Evolutionary conservation across 2,888 invertebrate genomes (phyloP), one percentile per base, ranked within the genome.

Genomic region (Aleiodes alternator): DNA sequence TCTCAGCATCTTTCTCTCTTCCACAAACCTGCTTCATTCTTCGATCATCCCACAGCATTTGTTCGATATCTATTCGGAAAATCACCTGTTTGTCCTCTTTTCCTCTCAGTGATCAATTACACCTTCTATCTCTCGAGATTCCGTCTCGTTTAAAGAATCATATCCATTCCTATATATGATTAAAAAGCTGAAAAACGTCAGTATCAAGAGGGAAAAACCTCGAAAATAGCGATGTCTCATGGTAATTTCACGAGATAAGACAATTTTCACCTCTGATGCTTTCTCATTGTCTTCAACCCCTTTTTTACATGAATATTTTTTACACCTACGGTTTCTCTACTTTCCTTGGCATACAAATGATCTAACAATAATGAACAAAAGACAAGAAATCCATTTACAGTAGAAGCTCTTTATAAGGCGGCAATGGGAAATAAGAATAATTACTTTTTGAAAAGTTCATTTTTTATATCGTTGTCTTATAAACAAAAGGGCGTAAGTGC

Each of bases 241-340:
- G 66, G 55, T 56, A 68, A 56, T n/a, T 56, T 56, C 56, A 48
- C 50, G 50, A 69, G 69, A 73, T 69, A 73, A 73, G 73, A 73
- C 57, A 68, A 73, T 69, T 73, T 73, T 69, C 69, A 29, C 7
- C 50, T 14, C 43, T 57, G 68, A 73, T 59, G 50, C 56, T 69
- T 74, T 69, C 59, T 69, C 38, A 50, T 61, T 12, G 14, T 59
- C 38, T 69, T 14, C n/a, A 31, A 23, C 12, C 29, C 14, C 7
- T 50, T 6, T 77, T 75, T 77, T 55, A 53, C 77, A 55, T 66
- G 78, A 79, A 79, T 76, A 76, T 78, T 73, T 71, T 70, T 76
- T 61, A 72, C 51, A 73, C 57, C 5, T 66, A 51, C 53, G 48
- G 43, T 66, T 68, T 29, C 56, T 48, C 56, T 4, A 34, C 78